Evolutionary conservation across 2,113 vertebrate species (phyloP).

Genomic region (Anas platyrhynchos): DNA sequence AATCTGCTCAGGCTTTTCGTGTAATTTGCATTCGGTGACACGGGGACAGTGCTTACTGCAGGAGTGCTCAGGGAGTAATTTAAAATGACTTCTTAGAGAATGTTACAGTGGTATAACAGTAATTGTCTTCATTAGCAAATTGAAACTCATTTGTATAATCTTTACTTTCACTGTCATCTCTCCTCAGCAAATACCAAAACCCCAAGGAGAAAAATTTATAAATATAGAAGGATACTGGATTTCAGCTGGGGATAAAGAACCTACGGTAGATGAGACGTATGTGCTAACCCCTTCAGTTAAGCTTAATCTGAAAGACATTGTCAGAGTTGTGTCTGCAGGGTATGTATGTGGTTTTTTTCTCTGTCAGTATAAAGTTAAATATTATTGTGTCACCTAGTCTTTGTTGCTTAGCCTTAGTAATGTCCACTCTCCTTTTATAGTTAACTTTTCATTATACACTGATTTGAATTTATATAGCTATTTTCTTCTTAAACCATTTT

Average conservation of each 20-base stretch:
- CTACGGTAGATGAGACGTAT: slow-evolving; percentile 86
- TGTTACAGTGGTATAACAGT: not conserved
- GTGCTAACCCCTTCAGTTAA: slow-evolving; percentile 94
- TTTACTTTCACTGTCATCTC: slow-evolving; percentile 30
- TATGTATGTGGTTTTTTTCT: slow-evolving; percentile 67
- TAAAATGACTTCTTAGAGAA: not conserved
- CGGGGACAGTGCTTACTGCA: not conserved
- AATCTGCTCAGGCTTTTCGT: not conserved
- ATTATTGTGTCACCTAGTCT: not conserved
- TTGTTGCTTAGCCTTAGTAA: not conserved
- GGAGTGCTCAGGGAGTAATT: not conserved
- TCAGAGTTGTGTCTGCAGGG: slow-evolving; percentile 93
- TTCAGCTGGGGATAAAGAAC: slow-evolving; percentile 88
- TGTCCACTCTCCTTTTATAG: not conserved
- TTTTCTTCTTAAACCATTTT: not conserved
- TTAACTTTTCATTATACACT: not conserved
- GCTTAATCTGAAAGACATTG: slow-evolving; percentile 92
- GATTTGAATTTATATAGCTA: slow-evolving; percentile 42
- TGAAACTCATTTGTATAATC: not conserved
- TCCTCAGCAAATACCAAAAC: slow-evolving; percentile 89
- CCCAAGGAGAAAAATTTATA: slow-evolving; percentile 79
- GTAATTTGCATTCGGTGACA: not conserved
- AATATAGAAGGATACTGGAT: slow-evolving; percentile 96
- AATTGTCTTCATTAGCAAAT: not conserved
- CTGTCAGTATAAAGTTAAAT: not conserved